Base-by-base conservation (phyloP, 37 sponge, comb jelly and placozoan species). In the Bolinopsis microptera region DNA sequence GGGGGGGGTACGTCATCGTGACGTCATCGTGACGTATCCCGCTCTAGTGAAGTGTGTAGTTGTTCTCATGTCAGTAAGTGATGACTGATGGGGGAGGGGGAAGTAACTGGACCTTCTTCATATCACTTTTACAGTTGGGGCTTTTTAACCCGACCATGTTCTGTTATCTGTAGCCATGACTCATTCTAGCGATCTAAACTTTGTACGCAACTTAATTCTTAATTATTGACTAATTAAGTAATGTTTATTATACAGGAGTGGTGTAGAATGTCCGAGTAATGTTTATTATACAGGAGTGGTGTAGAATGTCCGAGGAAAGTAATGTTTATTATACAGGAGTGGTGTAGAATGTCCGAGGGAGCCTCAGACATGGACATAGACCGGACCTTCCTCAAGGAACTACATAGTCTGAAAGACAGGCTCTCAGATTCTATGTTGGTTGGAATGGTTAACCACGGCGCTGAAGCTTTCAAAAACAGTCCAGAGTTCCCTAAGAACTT, bases 321-420 rank as follows among this genome's bases (percentile, higher is more conserved):
- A n/a, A n/a, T n/a, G n/a, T n/a, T n/a, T n/a, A n/a, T 48, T 48
- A 48, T 21, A 22, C 61, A 86, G 90, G 90, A 86, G 30, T 86
- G 90, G 90, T 86, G 90, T 23, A 25, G 48, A 8, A 24, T 37
- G 30, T 28, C 48, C n/a, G 90, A 86, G 3, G 41, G 61, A 24
- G 0, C 61, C 90, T 41, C 90, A 18, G 90, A 86, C 90, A 86
- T 86, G 90, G 90, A 86, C 24, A 86, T 86, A 25, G 90, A 86
- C 90, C 1, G 90, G 48, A n/a, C 41, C 61, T 86, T 86, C 61
- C 26, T 86, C n/a, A 86, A 86, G 90, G 90, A 86, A 38, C 31
- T 86, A 13, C 90, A 86, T 25, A 86, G 90, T 39, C 61, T 86
- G 18, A 86, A 41, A 38, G 90, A 86, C 26, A 13, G 90, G n/a